phyloP scores from a whole-genome alignment of 2,113 vertebrate genomes.

The Elaphurus davidianus region DNA sequence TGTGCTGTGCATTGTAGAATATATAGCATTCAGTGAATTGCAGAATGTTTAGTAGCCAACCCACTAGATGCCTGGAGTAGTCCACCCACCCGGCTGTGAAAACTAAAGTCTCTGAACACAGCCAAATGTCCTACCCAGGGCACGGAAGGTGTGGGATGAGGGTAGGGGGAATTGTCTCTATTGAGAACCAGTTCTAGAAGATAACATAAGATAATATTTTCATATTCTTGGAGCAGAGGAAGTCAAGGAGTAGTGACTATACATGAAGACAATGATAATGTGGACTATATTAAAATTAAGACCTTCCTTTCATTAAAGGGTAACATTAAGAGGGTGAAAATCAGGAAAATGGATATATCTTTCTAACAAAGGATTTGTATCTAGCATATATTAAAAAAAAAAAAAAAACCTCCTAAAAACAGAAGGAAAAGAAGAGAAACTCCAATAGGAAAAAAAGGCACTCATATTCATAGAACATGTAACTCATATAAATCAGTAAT shows the following conservation, averaged over 20 bases:
- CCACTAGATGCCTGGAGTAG: not conserved
- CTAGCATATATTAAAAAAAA: not conserved
- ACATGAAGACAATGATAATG: not conserved
- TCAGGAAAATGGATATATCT: not conserved
- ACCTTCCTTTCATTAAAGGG: slow-evolving; percentile 3
- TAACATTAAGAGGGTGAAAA: not conserved
- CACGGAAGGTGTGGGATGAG: not conserved
- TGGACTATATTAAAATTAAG: not conserved
- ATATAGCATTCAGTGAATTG: not conserved
- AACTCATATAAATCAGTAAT: not conserved
- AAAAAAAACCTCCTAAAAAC: not conserved
- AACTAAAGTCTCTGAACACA: not conserved
- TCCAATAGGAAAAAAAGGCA: not conserved
- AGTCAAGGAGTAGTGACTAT: not conserved
- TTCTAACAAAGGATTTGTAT: not conserved
- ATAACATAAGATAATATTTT: not conserved
- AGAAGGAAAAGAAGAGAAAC: not conserved
- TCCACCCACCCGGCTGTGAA: not conserved
- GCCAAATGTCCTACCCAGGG: not conserved
- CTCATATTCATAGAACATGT: not conserved
- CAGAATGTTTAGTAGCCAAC: not conserved
- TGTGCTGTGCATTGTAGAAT: not conserved
- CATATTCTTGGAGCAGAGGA: not conserved
- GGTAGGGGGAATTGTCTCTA: not conserved
- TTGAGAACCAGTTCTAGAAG: not conserved